Percentiles rank a stretch among this genome's conserved stretches.
Evolutionary conservation across 1,140 invertebrate species (phyloP).

Genomic region (Tribolium madens): DNA sequence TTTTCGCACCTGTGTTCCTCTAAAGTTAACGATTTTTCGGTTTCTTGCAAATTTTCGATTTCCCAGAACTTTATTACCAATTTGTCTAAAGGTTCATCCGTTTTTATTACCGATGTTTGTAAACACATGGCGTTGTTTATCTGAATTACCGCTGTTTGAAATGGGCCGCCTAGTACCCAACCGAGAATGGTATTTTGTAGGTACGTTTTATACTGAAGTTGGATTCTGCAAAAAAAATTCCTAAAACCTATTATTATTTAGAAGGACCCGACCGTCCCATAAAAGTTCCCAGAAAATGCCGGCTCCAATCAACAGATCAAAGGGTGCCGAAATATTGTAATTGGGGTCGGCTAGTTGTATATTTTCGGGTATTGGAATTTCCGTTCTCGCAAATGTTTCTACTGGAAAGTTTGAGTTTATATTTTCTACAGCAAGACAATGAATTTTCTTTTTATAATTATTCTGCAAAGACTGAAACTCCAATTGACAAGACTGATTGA

Average conservation of each 20-base stretch:
- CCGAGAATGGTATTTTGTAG: conserved; percentile 3
- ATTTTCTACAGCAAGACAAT: background rate
- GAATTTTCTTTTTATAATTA: background rate
- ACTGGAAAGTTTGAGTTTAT: background rate
- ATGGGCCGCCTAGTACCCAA: background rate
- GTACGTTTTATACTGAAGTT: too few relatives aligned
- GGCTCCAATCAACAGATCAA: conserved; percentile 2
- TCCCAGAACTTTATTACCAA: background rate
- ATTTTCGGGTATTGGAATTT: background rate
- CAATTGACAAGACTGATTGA: background rate
- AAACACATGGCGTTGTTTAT: background rate
- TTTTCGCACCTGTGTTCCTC: background rate
- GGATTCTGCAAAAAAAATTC: too few relatives aligned
- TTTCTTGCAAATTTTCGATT: background rate
- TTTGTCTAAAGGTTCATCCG: background rate
- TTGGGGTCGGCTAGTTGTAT: background rate
- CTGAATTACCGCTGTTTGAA: background rate
- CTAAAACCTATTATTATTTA: background rate
- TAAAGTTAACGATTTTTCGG: background rate
- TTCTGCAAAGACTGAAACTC: background rate
- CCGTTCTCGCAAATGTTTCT: background rate
- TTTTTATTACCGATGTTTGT: background rate
- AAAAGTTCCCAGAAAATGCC: background rate
- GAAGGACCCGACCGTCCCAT: background rate
- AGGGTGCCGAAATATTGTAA: background rate